phyloP scores from a whole-genome alignment of 2,797 vertebrate species.

The Pseudochromis fuscus region DNA sequence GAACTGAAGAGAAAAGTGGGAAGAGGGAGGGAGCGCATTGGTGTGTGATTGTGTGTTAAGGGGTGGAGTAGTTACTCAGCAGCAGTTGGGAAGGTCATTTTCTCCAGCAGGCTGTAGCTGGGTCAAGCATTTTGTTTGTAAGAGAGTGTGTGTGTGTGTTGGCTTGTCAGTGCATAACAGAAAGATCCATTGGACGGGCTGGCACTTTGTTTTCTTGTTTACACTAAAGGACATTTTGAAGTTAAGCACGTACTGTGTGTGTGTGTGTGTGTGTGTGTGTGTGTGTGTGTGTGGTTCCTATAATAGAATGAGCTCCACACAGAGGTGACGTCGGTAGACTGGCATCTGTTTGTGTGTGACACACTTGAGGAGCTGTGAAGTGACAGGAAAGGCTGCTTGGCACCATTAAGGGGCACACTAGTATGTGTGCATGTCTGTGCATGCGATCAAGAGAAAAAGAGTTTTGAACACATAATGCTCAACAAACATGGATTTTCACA shows the following conservation, averaged over 20 bases:
- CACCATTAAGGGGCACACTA: constrained; percentile 35
- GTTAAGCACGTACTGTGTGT: background rate
- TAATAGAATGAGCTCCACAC: constrained; percentile 42
- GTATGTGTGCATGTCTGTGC: constrained; percentile 27
- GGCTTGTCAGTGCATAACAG: background rate
- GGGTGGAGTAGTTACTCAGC: constrained; percentile 46
- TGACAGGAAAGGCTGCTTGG: constrained; percentile 65
- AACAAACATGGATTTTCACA: background rate
- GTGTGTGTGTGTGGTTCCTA: constrained; percentile 6
- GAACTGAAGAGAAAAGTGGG: constrained; percentile 11
- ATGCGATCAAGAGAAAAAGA: constrained; percentile 5
- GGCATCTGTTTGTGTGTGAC: constrained; percentile 72
- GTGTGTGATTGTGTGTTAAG: constrained; percentile 8
- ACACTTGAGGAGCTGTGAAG: constrained; percentile 76
- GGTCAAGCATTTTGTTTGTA: constrained; percentile 42
- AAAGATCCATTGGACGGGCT: background rate
- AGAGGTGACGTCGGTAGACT: constrained; percentile 51
- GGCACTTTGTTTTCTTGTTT: background rate
- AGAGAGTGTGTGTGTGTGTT: background rate
- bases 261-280: constrained; percentile 16
- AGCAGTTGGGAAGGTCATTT: constrained; percentile 71
- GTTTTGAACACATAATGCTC: background rate
- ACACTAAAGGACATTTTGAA: background rate
- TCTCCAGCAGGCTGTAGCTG: constrained; percentile 33
- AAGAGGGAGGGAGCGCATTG: background rate